Base-by-base conservation (phyloP, 1,140 invertebrate species). In the Chionoecetes opilio region DNA sequence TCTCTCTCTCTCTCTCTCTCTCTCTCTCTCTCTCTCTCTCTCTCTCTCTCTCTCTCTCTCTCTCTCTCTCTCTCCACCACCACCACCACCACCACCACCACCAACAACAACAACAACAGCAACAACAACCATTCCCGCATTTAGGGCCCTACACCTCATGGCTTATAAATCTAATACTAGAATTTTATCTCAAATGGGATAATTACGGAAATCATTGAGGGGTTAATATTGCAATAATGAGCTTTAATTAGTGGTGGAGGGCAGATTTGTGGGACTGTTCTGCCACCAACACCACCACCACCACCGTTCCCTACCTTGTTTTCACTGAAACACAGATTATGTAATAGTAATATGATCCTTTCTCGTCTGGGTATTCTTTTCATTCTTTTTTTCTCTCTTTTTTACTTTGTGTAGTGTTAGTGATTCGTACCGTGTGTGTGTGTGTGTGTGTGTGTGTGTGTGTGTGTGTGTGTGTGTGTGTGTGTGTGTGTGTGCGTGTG, bases 1-100 rank as follows among this genome's bases (percentile, higher is more conserved):
- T 87, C 85, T 87, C 37, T 75, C 63, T 75, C 63, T 75, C 63
- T 75, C 63, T 75, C 63, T 75, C 63, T 75, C 63, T 75, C 63
- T 75, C 63, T 75, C 63, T 75, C 63, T 75, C 63, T 75, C 63
- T 75, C 63, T 75, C 63, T 75, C 63, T 53, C 46, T 53, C 46
- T 53, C 46, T 53, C 46, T 53, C 46, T 53, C 46, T 53, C 46
- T 53, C 46, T 53, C 46, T 53, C 46, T 53, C 46, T 53, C 46
- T 53, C 46, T 53, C 41, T 46, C 41, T 46, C 41, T 46, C 41
- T 46, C 41, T 46, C 41, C 63, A 75, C n/a, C 63, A 75, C 63
- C 63, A 75, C 8, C n/a, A 75, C 63, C n/a, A 75, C 63, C n/a
- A n/a, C 63, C 21, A 75, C 11, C 6, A 75, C 11, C n/a, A 75